Evolutionary conservation across 2,113 vertebrate species (phyloP), one percentile per base, ranked within the genome.

Genomic region (Synodontis membranacea): DNA sequence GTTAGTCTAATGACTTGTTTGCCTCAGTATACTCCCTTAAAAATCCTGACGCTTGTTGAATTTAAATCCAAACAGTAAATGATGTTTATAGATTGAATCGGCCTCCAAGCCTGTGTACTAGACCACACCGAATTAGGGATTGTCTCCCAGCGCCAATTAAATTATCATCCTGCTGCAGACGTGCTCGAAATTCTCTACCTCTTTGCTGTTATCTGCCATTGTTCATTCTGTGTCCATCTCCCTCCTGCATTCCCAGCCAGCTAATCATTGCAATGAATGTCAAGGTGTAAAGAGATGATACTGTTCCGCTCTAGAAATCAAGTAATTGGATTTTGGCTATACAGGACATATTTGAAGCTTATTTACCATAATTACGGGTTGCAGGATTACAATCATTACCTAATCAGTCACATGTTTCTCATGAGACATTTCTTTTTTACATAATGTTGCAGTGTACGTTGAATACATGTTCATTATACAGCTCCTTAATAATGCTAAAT

Each of bases 191-290:
- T 79, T 79, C 46, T 56, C 42, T 56, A 23, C 9, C 31, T 21
- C 5, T 54, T 37, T 37, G 21, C 70, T 44, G 23, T 54, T 54
- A 78, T 85, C 83, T 42, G 44, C 72, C 82, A 74, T 87, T 88
- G 85, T 87, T 91, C 83, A 66, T 89, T 87, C 88, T 60, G 34
- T 62, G 44, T 84, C 84, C 91, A 87, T 85, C 80, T 87, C 84
- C 52, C 86, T 90, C 88, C 88, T 90, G 89, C 90, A 85, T 64
- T 79, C 58, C 28, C 37, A 74, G 85, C 31, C n/a, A 88, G 88
- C 91, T 93, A 93, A 93, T 94, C 94, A 94, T 92, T 92, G 93
- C 84, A 80, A 64, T n/a, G 90, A 90, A 90, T 90, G 86, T 91
- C 80, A 86, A 84, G 54, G 83, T 86, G 88, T 83, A 87, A 76